Percentiles rank a stretch among this genome's conserved stretches.
These are phyloP conservation scores for Xestia rhomboidea DNA, from an alignment of 2,888 invertebrate species.

Conservation along the genomic window DNA sequence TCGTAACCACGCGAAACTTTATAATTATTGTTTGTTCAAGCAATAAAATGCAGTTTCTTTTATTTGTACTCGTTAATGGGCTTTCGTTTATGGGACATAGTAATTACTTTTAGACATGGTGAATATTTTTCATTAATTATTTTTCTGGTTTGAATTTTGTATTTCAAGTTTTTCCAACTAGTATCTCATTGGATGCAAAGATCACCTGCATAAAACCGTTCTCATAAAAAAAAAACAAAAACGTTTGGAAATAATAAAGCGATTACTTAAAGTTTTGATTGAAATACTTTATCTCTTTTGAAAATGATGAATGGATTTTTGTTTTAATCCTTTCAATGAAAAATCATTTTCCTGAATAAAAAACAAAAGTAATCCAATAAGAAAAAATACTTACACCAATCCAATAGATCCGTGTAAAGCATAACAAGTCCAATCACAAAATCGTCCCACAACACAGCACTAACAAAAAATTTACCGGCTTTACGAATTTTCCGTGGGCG, in stretches of 20 bases:
- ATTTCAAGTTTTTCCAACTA: not conserved
- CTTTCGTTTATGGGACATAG: slow-evolving; percentile 6
- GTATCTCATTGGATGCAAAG: not conserved
- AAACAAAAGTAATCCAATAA: not conserved
- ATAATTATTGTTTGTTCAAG: slow-evolving; percentile 54
- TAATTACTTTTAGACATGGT: slow-evolving; percentile 12
- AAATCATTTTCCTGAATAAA: fast-evolving
- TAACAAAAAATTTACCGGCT: slow-evolving; percentile 53
- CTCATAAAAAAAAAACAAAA: not conserved
- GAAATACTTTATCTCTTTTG: not conserved
- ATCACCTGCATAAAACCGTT: not conserved
- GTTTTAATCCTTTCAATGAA: too few relatives aligned
- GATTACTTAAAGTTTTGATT: not conserved
- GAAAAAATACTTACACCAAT: slow-evolving; percentile 63
- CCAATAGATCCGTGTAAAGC: slow-evolving; percentile 70
- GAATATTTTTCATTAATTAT: not conserved
- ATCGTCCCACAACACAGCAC: slow-evolving; percentile 68
- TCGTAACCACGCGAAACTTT: slow-evolving; percentile 60
- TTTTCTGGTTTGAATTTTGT: not conserved
- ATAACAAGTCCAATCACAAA: slow-evolving; percentile 77
- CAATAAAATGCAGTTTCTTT: slow-evolving; percentile 43
- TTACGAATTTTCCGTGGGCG: slow-evolving; percentile 69
- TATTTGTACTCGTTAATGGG: slow-evolving; percentile 29
- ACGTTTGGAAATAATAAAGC: not conserved
- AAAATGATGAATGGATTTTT: too few relatives aligned